Base-by-base conservation (phyloP, 1,140 invertebrate genomes). In the Atta cephalotes region DNA sequence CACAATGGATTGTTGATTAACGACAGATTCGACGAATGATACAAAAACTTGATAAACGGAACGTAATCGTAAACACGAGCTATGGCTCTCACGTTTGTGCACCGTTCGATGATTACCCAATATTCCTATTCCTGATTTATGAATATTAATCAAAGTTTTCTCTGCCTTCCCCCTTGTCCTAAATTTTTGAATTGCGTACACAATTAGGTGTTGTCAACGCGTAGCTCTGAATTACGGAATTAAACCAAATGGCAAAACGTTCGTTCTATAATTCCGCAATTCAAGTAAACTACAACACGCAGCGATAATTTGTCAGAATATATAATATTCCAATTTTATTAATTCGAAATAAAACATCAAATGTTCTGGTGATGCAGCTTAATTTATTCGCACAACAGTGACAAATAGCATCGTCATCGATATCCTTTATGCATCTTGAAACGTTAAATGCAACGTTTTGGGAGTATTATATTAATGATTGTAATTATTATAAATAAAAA, bases 21-120 rank as follows among this genome's bases (percentile, higher is more conserved):
- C 80, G 45, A 18, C 39, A 45, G 68, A 51, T 76, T 74, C 39
- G 39, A 62, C 18, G 70, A 62, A 28, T 58, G 71, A 84, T 76
- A 28, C 62, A 84, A 84, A 84, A 84, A 71, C 51, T 81, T 81
- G 53, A 81, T 81, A 81, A 81, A 76, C 80, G 56, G 51, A 84
- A 39, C 56, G 49, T 74, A 84, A 76, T 84, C 70, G 80, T n/a
- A 72, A 82, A 82, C 53, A 72, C 53, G 68, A 31, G 0, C 18
- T 35, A 31, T 7, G 3, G 53, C 25, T 39, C 21, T 14, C 80
- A 6, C 2, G n/a, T 56, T 49, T 35, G 6, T 25, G 68, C 31
- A 35, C 39, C 70, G 28, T n/a, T 7, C 25, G 58, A 76, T 62
- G 31, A 16, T 84, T 25, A 28, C 65, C 9, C 56, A 28, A 53